Conservation (phyloP, 2,797 vertebrate genomes). For the Alfaro cultratus region DNA sequence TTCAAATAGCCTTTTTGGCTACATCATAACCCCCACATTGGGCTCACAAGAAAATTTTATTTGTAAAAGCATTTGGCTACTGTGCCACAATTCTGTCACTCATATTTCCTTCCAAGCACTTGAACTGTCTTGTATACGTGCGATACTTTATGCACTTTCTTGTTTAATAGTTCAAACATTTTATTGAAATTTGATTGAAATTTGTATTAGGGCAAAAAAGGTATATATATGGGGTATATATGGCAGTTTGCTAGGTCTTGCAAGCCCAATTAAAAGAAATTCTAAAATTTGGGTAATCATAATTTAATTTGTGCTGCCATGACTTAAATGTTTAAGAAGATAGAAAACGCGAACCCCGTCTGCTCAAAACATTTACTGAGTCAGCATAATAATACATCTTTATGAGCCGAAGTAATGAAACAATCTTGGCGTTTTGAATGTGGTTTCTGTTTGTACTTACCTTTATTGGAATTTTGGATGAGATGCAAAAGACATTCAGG, state of each 20-base stretch:
- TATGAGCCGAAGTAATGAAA: background rate
- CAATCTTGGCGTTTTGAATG: background rate
- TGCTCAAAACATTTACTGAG: background rate
- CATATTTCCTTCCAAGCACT: background rate
- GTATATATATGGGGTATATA: background rate
- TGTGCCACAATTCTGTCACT: background rate
- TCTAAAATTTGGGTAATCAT: background rate
- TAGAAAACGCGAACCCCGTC: background rate
- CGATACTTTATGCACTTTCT: background rate
- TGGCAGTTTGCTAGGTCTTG: background rate
- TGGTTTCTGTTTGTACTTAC: background rate
- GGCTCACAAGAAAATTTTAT: background rate
- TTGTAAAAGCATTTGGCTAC: background rate
- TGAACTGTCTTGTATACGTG: background rate
- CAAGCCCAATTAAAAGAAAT: background rate
- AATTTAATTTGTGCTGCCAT: background rate
- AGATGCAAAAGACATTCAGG: conserved; percentile 9
- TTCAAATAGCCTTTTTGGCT: background rate
- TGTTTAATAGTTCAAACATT: background rate
- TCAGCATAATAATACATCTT: background rate
- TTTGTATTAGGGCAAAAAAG: background rate
- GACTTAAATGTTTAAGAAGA: background rate
- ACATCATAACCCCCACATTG: background rate
- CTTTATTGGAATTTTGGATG: background rate
- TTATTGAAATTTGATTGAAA: background rate